phyloP scores from a whole-genome alignment of 2,113 vertebrate genomes.

The Cyrtonyx montezumae region DNA sequence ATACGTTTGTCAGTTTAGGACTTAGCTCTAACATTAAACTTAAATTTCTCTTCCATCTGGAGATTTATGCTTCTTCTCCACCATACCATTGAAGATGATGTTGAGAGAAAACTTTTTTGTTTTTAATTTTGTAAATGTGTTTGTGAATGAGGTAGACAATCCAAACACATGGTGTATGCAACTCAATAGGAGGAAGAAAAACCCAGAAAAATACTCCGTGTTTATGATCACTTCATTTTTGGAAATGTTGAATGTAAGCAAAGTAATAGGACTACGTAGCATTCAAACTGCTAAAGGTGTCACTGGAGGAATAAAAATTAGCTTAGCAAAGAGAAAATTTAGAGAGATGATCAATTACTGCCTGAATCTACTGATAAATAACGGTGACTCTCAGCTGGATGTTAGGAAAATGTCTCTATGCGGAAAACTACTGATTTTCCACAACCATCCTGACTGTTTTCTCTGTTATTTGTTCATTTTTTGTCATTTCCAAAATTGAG shows the following conservation, averaged over 20 bases:
- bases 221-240: not conserved
- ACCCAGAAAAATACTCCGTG: not conserved
- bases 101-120: not conserved
- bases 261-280: not conserved
- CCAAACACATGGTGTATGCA: not conserved
- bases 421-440: not conserved
- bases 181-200: not conserved
- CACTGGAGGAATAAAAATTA: not conserved
- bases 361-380: not conserved
- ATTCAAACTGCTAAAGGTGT: not conserved
- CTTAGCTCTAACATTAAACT: rapidly evolving
- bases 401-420: not conserved
- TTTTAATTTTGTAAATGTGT: not conserved
- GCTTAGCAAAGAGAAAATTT: not conserved
- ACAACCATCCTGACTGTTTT: not conserved
- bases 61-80: not conserved
- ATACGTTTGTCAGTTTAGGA: not conserved
- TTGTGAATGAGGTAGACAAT: not conserved
- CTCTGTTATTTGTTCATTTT: not conserved
- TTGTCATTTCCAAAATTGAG: not conserved
- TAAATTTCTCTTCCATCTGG: not conserved
- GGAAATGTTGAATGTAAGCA: not conserved
- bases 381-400: not conserved
- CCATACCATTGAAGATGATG: not conserved
- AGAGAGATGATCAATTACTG: not conserved